phyloP scores from a whole-genome alignment of 1,140 invertebrate species.

The Apis florea region DNA sequence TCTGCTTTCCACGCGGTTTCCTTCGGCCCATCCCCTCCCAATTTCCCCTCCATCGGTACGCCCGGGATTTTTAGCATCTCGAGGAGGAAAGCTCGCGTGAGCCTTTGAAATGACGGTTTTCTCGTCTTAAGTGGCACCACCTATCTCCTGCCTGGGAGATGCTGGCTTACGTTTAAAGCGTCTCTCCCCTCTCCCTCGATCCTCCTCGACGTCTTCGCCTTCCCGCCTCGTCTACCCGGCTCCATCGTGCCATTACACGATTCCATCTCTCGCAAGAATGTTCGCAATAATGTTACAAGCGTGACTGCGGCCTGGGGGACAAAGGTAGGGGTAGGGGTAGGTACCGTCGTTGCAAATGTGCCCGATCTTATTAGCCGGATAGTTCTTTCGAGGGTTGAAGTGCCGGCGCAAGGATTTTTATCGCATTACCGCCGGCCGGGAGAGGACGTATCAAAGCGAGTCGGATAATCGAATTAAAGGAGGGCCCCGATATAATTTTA shows the following conservation, averaged over 20 bases:
- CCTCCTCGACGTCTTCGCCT: neutral
- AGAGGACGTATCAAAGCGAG: slow-evolving; percentile 56
- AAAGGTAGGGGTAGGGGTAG: slow-evolving; percentile 20
- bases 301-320: slow-evolving; percentile 40
- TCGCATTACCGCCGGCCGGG: slow-evolving; percentile 49
- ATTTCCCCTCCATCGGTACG: slow-evolving; percentile 18
- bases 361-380: slow-evolving; percentile 58
- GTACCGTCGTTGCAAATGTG: slow-evolving; percentile 51
- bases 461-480: slow-evolving; percentile 60
- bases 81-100: slow-evolving; percentile 11
- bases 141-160: slow-evolving; percentile 29
- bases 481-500: slow-evolving; percentile 56
- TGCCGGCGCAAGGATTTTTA: slow-evolving; percentile 53
- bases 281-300: slow-evolving; percentile 53
- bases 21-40: neutral
- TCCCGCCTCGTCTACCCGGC: too few species aligned
- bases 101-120: slow-evolving; percentile 56
- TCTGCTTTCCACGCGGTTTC: neutral
- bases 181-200: neutral
- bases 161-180: slow-evolving; percentile 49
- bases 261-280: slow-evolving; percentile 46
- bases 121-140: slow-evolving; percentile 57
- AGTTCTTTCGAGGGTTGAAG: slow-evolving; percentile 35
- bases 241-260: slow-evolving; percentile 53
- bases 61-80: slow-evolving; percentile 42